These are phyloP conservation scores for Neodontobutis hainanensis DNA, from an alignment of 2,113 vertebrate species.

Conservation along the genomic window DNA sequence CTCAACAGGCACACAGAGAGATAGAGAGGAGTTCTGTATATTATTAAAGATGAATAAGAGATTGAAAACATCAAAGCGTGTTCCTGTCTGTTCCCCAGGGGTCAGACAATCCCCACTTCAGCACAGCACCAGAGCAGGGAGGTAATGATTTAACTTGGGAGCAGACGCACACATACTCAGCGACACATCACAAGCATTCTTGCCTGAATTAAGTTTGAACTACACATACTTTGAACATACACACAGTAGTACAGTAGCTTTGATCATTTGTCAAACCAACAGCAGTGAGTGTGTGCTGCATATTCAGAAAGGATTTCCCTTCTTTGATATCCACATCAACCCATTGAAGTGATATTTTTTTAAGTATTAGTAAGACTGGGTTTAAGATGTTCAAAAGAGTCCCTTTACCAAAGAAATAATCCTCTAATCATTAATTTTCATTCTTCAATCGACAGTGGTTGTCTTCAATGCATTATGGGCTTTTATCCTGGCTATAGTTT, in stretches of 20 bases:
- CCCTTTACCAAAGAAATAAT: background rate
- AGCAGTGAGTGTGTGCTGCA: slow-evolving; percentile 4
- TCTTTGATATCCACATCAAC: slow-evolving; percentile 27
- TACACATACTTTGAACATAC: background rate
- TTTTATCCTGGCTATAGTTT: no score
- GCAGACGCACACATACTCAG: slow-evolving; percentile 5
- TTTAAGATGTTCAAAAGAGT: background rate
- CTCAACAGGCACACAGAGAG: background rate
- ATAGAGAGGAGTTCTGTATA: slow-evolving; percentile 15
- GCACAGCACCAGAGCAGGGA: background rate
- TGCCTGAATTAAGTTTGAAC: slow-evolving; percentile 17
- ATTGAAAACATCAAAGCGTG: slow-evolving; percentile 53
- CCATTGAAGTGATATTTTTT: slow-evolving; percentile 20
- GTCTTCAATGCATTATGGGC: no score
- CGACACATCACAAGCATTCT: slow-evolving; percentile 3
- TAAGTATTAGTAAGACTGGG: slow-evolving; percentile 7
- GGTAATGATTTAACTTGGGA: slow-evolving; percentile 35
- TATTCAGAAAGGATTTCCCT: slow-evolving; percentile 40
- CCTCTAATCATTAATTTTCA: background rate
- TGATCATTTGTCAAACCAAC: slow-evolving; percentile 29
- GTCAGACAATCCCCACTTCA: slow-evolving; percentile 2
- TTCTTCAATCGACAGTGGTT: background rate
- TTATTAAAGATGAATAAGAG: slow-evolving; percentile 50
- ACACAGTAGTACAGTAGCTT: slow-evolving; percentile 8
- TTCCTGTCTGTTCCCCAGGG: slow-evolving; percentile 24